Conservation (phyloP, 2,888 invertebrate species). For the Alloscopus bannaensis region DNA sequence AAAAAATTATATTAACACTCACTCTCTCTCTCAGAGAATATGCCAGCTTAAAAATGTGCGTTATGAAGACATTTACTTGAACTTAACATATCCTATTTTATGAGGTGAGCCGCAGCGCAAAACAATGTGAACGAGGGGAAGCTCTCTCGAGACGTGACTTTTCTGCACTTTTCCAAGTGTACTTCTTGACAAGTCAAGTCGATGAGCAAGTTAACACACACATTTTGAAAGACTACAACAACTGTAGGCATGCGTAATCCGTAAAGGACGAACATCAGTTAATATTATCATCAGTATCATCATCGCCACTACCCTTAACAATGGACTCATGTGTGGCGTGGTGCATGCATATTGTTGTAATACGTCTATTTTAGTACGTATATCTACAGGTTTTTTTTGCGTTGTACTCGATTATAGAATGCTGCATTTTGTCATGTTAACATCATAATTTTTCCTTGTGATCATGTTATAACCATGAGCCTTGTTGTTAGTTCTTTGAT, state of each 20-base stretch:
- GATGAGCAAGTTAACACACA: neutral
- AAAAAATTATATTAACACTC: neutral
- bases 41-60: neutral
- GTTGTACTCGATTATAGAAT: neutral
- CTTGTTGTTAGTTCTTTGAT: constrained; percentile 19
- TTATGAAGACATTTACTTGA: neutral
- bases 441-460: neutral
- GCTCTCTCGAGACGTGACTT: too few species aligned
- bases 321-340: neutral
- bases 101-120: neutral
- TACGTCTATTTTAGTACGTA: too few species aligned
- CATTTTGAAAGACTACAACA: neutral
- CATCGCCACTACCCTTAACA: neutral
- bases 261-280: too few species aligned
- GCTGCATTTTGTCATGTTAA: constrained; percentile 19
- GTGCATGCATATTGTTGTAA: neutral
- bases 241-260: neutral
- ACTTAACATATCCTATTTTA: neutral
- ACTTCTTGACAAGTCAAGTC: neutral
- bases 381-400: too few species aligned
- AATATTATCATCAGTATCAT: neutral
- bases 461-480: neutral
- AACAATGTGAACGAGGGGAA: too few species aligned
- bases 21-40: neutral
- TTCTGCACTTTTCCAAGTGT: neutral